Base-by-base conservation (phyloP, 2,888 invertebrate species). In the Sympetrum striolatum region DNA sequence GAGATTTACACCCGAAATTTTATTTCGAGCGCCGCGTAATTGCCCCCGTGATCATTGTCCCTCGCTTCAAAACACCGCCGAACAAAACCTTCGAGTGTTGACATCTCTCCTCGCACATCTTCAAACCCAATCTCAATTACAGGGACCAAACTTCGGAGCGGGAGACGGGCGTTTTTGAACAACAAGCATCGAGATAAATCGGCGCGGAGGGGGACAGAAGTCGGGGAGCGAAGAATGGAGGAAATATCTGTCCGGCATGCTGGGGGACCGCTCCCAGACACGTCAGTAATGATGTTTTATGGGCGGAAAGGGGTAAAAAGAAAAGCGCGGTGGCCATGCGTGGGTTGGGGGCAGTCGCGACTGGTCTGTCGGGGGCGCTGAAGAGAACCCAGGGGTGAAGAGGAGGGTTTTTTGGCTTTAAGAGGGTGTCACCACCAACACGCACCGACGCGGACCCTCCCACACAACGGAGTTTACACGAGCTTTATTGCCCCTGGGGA, bases 401-500 rank as follows among this genome's bases (percentile, higher is more conserved):
- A n/a, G n/a, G n/a, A 0, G 0, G 31, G 25, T 31, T 12, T 73
- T 64, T 73, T 12, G 18, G 15, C 31, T 82, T 35, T 18, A 58
- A 82, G 58, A 35, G 80, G 82, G 81, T 58, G 58, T 44, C 58
- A 14, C 31, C 82, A 18, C 82, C 35, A 73, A 73, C 58, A 44
- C 80, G 80, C 80, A 80, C 80, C 35, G 37, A 73, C 25, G 31
- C 73, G 58, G 15, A 31, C 35, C 25, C 31, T 53, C 25, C n/a
- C 53, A 58, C 35, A 58, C 82, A 82, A 82, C 53, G 31, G 53
- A 82, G 31, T 58, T 58, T 82, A 82, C 82, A 82, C 82, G 53
- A 58, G 82, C 58, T 82, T 82, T 82, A 82, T 82, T 82, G 82
- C 82, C 58, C 22, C 31, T 3, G 35, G 82, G 82, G 82, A 82